Conservation (phyloP, 2,113 vertebrate genomes). For the Mastomys natalensis region DNA sequence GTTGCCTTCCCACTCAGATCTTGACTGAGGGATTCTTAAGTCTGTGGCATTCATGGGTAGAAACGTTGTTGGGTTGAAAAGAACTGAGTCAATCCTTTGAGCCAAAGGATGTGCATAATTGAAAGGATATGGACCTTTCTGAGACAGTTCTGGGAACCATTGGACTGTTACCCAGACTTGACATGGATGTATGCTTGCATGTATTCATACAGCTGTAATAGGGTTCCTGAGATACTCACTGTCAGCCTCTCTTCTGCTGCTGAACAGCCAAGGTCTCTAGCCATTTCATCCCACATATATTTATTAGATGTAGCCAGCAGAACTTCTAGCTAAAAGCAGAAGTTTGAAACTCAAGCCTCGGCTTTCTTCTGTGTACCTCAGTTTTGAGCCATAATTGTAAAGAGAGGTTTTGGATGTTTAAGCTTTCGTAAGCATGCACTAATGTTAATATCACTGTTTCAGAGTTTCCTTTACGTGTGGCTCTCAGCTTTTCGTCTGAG, state of each 20-base stretch:
- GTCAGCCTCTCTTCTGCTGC: background rate
- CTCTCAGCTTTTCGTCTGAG: rapidly evolving
- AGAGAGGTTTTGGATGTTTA: background rate
- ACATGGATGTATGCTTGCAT: background rate
- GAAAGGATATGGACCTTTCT: background rate
- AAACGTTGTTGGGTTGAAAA: background rate
- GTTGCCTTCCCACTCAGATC: background rate
- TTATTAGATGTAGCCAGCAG: background rate
- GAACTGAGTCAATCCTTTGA: background rate
- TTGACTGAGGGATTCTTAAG: background rate
- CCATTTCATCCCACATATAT: background rate
- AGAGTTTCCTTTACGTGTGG: background rate
- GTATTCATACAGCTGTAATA: background rate
- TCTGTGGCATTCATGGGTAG: background rate
- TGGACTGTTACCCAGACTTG: background rate
- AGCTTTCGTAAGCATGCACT: background rate
- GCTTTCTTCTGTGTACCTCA: background rate
- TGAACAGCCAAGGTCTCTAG: background rate
- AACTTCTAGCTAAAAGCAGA: background rate
- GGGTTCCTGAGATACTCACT: background rate
- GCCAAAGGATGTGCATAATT: background rate
- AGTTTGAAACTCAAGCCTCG: background rate
- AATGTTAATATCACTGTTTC: background rate
- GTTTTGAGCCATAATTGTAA: background rate
- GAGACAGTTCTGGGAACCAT: background rate